phyloP scores from a whole-genome alignment of 2,797 vertebrate species.

The Mycteria americana region DNA sequence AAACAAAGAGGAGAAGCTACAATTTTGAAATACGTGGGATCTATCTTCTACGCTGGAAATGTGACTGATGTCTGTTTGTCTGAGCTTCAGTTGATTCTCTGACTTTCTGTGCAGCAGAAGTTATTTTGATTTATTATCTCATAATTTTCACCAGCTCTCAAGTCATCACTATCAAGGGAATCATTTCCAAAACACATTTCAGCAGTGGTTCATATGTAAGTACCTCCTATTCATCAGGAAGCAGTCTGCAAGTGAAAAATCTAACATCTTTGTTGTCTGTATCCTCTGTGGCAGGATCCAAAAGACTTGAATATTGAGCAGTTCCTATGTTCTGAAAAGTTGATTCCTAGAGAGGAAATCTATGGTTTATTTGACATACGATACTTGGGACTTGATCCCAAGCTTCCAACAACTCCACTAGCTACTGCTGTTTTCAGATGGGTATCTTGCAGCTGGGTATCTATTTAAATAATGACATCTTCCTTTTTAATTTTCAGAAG shows the following conservation, averaged over 20 bases:
- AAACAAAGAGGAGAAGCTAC: background rate
- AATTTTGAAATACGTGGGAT: background rate
- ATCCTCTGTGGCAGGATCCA: background rate
- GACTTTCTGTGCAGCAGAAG: background rate
- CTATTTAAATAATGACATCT: background rate
- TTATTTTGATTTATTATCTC: background rate
- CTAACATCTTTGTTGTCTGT: background rate
- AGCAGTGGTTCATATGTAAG: background rate
- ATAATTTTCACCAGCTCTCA: background rate
- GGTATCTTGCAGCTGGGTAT: background rate
- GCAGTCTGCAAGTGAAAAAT: background rate
- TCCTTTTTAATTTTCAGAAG: background rate
- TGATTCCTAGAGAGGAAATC: background rate
- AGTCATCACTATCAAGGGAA: background rate
- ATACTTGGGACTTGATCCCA: background rate
- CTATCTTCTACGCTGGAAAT: background rate
- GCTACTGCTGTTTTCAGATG: background rate
- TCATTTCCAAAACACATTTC: background rate
- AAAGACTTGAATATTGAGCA: background rate
- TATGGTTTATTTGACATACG: background rate
- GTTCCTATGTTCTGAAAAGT: background rate
- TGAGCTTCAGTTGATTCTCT: background rate
- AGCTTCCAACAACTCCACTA: background rate
- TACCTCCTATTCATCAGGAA: background rate
- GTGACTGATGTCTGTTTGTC: background rate